Percentiles rank a stretch among this genome's conserved stretches.
Conservation (phyloP, 2,888 invertebrate genomes). For the Xylocampa areola region DNA sequence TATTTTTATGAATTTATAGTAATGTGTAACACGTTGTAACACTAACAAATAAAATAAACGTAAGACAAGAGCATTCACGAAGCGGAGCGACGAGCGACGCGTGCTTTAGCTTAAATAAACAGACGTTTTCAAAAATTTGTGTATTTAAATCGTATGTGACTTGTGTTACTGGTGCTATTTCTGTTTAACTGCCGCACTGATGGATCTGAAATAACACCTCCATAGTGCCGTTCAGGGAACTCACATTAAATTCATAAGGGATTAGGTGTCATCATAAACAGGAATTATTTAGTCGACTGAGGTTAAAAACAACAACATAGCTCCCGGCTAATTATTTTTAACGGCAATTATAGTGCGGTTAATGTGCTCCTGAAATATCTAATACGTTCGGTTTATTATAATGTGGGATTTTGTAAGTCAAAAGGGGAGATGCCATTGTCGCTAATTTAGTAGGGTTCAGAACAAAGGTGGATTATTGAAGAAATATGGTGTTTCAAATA, state of each 20-base stretch:
- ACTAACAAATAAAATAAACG: conserved; percentile 54
- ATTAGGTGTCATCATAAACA: conserved; percentile 90
- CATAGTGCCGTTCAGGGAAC: conserved; percentile 81
- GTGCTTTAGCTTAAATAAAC: conserved; percentile 88
- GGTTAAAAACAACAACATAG: conserved; percentile 86
- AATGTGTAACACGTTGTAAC: conserved; percentile 53
- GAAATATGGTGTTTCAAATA: conserved; percentile 13
- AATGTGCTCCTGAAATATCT: conserved; percentile 66
- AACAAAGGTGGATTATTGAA: conserved; percentile 42
- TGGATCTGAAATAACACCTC: conserved; percentile 86
- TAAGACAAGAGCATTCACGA: conserved; percentile 44
- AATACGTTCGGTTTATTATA: conserved; percentile 57
- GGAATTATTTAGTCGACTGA: conserved; percentile 88
- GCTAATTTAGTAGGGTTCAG: conserved; percentile 44
- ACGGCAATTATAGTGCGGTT: conserved; percentile 71
- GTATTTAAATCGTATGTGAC: conserved; percentile 89
- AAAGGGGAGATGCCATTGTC: conserved; percentile 49
- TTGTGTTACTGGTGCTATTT: conserved; percentile 87
- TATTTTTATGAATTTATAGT: conserved; percentile 53
- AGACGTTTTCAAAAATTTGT: conserved; percentile 89
- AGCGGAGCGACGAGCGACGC: conserved; percentile 61
- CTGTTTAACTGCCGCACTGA: conserved; percentile 84
- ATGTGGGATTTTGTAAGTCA: conserved; percentile 52
- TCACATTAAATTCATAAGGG: conserved; percentile 87
- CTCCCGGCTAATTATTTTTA: conserved; percentile 73